Base-by-base conservation (phyloP, 2,888 invertebrate species). In the Andrena chrysosceles region DNA sequence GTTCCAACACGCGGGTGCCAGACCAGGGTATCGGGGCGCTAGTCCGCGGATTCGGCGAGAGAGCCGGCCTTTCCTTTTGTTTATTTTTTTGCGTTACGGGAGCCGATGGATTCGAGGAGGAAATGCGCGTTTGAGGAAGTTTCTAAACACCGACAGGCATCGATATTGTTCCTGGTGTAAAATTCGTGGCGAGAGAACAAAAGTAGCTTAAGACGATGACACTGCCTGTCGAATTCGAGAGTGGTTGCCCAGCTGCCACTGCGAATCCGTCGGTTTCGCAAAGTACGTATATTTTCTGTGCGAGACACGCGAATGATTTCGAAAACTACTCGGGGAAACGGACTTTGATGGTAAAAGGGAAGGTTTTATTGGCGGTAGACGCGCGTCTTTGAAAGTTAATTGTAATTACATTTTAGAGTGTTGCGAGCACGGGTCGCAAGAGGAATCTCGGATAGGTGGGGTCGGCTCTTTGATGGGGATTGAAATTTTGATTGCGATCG, bases 41-140 rank as follows among this genome's bases (percentile, higher is more conserved):
- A 78, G 52, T 78, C 78, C 83, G 75, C 71, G 84, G 75, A 83
- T 75, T 84, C 75, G 71, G 71, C 67, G 48, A 83, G 69, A 66
- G 74, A 67, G 70, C 59, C 52, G 23, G 59, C 54, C 66, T 77
- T 69, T 49, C 56, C 70, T 74, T 82, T 68, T 68, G 54, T 70
- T 77, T 72, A 20, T 48, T 73, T 77, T 74, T 68, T 71, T 71
- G 52, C 56, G 67, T 82, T 62, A 49, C 26, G 62, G 52, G 70
- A 52, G 52, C 54, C 69, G 74, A 54, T 68, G 68, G 83, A 75
- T 83, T 69, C 78, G 54, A 52, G 77, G 42, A 52, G 77, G 26
- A 31, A 7, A 1, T 7, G 54, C 69, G 66, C 35, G 62, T 75
- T 81, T 49, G 35, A 63, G 31, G 63, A 73, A 72, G 80, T 81